Conservation (phyloP, 2,113 vertebrate genomes). For the Tetrao urogallus region DNA sequence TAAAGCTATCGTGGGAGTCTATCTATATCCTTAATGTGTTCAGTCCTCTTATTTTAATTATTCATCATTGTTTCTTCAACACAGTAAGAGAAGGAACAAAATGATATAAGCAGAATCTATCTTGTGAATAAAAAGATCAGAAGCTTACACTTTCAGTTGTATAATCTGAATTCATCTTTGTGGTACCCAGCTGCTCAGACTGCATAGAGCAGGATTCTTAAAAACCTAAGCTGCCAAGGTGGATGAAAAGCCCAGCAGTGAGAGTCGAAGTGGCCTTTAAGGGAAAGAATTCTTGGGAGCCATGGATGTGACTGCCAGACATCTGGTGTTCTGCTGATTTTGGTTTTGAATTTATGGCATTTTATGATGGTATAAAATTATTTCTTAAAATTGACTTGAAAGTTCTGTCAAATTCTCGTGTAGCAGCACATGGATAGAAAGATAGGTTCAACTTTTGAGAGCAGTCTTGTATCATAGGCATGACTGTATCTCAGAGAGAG, state of each 20-base stretch:
- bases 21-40: neutral
- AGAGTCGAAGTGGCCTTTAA: neutral
- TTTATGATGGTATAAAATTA: neutral
- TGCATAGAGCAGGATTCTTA: accelerated
- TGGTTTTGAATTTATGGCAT: neutral
- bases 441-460: neutral
- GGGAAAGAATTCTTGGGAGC: neutral
- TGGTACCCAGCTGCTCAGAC: neutral
- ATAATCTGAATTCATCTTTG: neutral
- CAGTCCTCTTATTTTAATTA: neutral
- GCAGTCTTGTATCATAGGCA: neutral
- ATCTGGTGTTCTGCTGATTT: neutral
- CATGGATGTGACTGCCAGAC: neutral
- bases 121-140: neutral
- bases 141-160: neutral
- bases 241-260: neutral
- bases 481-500: neutral
- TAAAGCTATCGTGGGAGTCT: neutral
- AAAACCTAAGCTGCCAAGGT: neutral
- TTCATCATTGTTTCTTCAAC: neutral
- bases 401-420: neutral
- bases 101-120: neutral
- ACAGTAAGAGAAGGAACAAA: neutral
- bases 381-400: neutral
- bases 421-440: neutral